Base-by-base conservation (phyloP, 2,797 vertebrate species). In the Austrolebias charrua region DNA sequence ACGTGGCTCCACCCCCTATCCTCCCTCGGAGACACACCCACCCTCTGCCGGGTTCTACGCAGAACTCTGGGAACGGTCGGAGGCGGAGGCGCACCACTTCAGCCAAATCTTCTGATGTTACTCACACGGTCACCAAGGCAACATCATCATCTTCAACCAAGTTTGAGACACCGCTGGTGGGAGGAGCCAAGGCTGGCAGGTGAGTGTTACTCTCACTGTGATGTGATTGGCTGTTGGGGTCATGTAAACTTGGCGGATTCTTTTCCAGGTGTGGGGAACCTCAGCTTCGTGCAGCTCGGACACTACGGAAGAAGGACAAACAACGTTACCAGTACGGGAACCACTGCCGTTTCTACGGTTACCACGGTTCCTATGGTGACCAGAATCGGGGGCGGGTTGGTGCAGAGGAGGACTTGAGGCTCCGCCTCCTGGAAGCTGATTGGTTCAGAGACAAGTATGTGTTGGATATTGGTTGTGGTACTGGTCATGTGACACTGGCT, bases 401-500 rank as follows among this genome's bases (percentile, higher is more conserved):
- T 1, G 40, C 59, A 0, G 85, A 75, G 3, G 88, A 92, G 50
- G 96, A 97, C 70, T 85, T 86, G 0, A 85, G 95, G 2, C 82
- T 96, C 31, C 69, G 80, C 2, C 87, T 92, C 12, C 83, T 98
- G 59, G 87, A 89, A 51, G 87, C 92, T 0, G 92, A 93, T 66
- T 96, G 95, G 96, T 96, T 98, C 86, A 80, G 63, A 15, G 93
- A 93, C 14, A 94, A 93, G 45, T 89, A 81, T 0, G 93, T 95
- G 33, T 80, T 98, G 66, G 96, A 98, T 6, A 69, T 96, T 2
- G 96, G 96, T 6, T 96, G 95, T n/a, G 95, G 94, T 13, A 84
- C 93, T 0, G 96, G 95, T 50, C 95, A 96, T 73, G 10, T 98
- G 56, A 92, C 95, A 0, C 84, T 98, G 3, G 85, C 86, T 12